These are phyloP conservation scores for Esox masquinongy DNA, from an alignment of 2,797 vertebrate species.

Conservation along the genomic window DNA sequence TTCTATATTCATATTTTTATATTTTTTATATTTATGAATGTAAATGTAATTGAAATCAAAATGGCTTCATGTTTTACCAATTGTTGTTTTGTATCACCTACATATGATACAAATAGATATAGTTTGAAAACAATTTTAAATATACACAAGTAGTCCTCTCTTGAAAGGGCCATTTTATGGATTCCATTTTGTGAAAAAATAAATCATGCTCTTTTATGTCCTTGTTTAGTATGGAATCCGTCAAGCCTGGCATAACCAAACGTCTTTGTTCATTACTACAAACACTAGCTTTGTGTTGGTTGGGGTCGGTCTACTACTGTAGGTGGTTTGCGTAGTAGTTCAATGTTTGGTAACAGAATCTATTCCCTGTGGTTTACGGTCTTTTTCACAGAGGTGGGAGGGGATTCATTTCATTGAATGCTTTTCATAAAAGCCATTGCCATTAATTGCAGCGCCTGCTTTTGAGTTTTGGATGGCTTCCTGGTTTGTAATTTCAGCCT, in stretches of 20 bases:
- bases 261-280: not conserved
- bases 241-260: not conserved
- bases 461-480: conserved; percentile 18
- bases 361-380: not conserved
- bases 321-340: not conserved
- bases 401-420: not conserved
- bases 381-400: not conserved
- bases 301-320: not conserved
- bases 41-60: too few species aligned
- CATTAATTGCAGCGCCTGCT: conserved; percentile 13
- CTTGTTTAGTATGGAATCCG: too few species aligned
- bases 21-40: too few species aligned
- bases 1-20: too few species aligned
- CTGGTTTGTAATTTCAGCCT: conserved; percentile 18
- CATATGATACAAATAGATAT: too few species aligned
- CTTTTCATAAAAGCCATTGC: not conserved
- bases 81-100: too few species aligned
- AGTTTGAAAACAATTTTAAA: too few species aligned
- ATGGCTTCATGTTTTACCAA: too few species aligned
- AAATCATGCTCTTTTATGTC: too few species aligned
- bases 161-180: too few species aligned
- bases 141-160: too few species aligned
- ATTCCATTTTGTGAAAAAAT: too few species aligned
- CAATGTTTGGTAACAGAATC: not conserved
- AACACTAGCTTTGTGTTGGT: not conserved